Evolutionary conservation across 2,797 vertebrate species (phyloP).

Genomic region (Dendrocincla tyrannina): DNA sequence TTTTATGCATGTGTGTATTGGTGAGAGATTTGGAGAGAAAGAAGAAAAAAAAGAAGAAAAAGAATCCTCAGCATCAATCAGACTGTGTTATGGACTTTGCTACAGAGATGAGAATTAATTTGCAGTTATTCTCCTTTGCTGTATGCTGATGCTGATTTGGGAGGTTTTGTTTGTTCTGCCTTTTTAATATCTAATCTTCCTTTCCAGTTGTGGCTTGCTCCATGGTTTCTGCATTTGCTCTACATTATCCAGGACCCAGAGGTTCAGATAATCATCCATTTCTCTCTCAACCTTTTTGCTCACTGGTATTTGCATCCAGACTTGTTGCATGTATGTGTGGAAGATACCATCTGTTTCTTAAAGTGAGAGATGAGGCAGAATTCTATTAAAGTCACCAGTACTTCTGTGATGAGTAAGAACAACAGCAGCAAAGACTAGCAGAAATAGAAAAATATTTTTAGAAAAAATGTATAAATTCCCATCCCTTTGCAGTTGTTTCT

Average conservation of each 20-base stretch:
- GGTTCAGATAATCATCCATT: constrained; percentile 34
- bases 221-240: neutral
- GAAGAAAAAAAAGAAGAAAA: neutral
- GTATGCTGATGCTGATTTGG: neutral
- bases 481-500: neutral
- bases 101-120: constrained; percentile 30
- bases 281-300: constrained; percentile 30
- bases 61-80: neutral
- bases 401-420: constrained; percentile 9
- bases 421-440: neutral
- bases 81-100: neutral
- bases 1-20: neutral
- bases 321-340: constrained; percentile 13
- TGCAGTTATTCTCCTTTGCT: constrained; percentile 33
- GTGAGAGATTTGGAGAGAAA: neutral
- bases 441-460: constrained; percentile 29
- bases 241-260: neutral
- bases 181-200: constrained; percentile 36
- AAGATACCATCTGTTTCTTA: constrained; percentile 35
- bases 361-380: constrained; percentile 37
- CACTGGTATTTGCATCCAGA: constrained; percentile 8
- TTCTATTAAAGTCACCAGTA: constrained; percentile 25
- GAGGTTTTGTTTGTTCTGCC: constrained; percentile 25
- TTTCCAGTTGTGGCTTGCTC: constrained; percentile 28
- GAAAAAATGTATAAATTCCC: neutral